phyloP scores from a whole-genome alignment of 2,797 vertebrate genomes.

The Sebastes taczanowskii region DNA sequence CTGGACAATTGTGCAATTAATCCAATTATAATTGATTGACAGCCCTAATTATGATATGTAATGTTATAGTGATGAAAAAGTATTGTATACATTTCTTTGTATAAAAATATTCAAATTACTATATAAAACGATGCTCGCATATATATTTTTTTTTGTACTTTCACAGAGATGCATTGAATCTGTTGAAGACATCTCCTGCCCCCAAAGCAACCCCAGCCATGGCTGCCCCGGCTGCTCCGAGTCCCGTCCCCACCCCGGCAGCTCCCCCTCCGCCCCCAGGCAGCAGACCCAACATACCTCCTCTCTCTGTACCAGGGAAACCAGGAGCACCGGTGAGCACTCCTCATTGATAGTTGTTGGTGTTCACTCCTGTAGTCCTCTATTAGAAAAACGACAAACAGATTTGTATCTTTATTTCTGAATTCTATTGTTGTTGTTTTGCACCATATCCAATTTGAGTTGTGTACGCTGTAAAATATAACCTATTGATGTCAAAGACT shows the following conservation, averaged over 20 bases:
- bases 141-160: background rate
- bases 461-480: background rate
- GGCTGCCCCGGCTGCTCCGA: constrained; percentile 41
- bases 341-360: background rate
- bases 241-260: constrained; percentile 34
- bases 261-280: constrained; percentile 70
- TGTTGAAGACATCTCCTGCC: constrained; percentile 81
- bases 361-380: background rate
- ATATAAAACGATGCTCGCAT: background rate
- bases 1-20: accelerated
- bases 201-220: constrained; percentile 48
- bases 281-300: constrained; percentile 84
- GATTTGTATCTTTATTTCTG: background rate
- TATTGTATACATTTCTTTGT: background rate
- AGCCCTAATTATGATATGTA: too few relatives aligned
- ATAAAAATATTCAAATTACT: background rate
- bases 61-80: background rate
- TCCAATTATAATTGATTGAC: too few relatives aligned
- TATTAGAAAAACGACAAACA: background rate
- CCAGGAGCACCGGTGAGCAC: constrained; percentile 84
- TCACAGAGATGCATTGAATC: constrained; percentile 90
- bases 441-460: background rate
- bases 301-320: constrained; percentile 88
- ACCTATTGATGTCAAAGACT: background rate
- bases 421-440: background rate